These are phyloP conservation scores for Blennius ocellaris DNA, from an alignment of 2,113 vertebrate genomes.

Conservation along the genomic window DNA sequence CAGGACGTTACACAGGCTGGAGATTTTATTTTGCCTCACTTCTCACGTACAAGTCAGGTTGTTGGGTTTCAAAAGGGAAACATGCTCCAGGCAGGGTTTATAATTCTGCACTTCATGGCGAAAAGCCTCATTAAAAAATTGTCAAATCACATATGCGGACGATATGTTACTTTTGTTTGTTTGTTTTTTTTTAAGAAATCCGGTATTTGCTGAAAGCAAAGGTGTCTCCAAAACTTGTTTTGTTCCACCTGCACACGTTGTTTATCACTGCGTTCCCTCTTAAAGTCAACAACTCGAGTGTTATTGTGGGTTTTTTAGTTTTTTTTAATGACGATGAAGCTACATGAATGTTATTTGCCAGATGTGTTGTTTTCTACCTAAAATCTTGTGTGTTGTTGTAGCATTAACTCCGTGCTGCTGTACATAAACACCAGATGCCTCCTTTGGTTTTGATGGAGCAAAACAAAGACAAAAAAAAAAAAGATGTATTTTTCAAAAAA, in stretches of 20 bases:
- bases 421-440: conserved; percentile 52
- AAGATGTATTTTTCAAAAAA: conserved; percentile 42
- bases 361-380: conserved; percentile 55
- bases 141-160: conserved; percentile 15
- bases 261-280: conserved; percentile 53
- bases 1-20: conserved; percentile 48
- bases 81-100: conserved; percentile 16
- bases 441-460: conserved; percentile 18
- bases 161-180: not conserved
- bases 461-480: conserved; percentile 17
- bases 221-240: not conserved
- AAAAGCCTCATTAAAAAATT: not conserved
- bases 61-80: conserved; percentile 22
- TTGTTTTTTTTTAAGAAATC: not conserved
- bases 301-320: not conserved
- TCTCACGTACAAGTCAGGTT: not conserved
- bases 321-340: conserved; percentile 35
- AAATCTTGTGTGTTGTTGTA: not conserved
- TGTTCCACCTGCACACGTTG: conserved; percentile 15
- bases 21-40: not conserved
- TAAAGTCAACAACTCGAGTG: conserved; percentile 19
- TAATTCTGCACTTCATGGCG: conserved; percentile 2
- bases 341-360: conserved; percentile 37
- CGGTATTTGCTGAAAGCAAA: not conserved
- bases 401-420: conserved; percentile 31